Evolutionary conservation across 1,140 invertebrate genomes (phyloP).

Genomic region (Colletes gigas): DNA sequence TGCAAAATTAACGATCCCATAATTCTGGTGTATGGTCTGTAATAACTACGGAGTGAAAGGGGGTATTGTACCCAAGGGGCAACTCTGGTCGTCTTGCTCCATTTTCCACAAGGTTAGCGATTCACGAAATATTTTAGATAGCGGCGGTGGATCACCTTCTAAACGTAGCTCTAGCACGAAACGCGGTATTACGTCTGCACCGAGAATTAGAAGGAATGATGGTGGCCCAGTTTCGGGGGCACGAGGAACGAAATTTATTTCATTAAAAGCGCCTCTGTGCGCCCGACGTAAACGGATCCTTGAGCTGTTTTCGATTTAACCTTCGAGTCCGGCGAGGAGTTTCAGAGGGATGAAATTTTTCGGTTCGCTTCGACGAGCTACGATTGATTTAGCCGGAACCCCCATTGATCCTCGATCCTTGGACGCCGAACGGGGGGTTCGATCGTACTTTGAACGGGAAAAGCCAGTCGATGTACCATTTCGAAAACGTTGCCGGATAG

Average conservation of each 20-base stretch:
- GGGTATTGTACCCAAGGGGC: no score
- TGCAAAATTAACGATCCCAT: no score
- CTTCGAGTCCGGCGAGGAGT: neutral
- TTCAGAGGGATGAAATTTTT: slow-evolving; percentile 45
- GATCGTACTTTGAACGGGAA: neutral
- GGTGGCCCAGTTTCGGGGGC: slow-evolving; percentile 36
- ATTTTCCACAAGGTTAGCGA: neutral
- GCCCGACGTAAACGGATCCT: slow-evolving; percentile 43
- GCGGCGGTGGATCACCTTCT: neutral
- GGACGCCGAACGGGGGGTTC: neutral
- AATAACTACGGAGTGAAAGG: no score
- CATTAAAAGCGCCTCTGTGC: slow-evolving; percentile 33
- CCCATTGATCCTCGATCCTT: neutral
- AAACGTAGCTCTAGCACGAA: neutral
- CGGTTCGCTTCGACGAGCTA: slow-evolving; percentile 1
- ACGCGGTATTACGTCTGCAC: slow-evolving; percentile 10
- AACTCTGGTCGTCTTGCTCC: neutral
- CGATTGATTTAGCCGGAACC: slow-evolving; percentile 15
- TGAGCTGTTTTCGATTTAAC: slow-evolving; percentile 42
- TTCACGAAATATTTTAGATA: slow-evolving; percentile 11
- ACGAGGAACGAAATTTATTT: slow-evolving; percentile 45
- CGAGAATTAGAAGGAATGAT: slow-evolving; percentile 19
- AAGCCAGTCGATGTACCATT: neutral
- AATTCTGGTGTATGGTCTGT: no score
- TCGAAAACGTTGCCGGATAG: neutral